These are phyloP conservation scores for Erynnis tages DNA, from an alignment of 2,888 invertebrate species.

Conservation along the genomic window DNA sequence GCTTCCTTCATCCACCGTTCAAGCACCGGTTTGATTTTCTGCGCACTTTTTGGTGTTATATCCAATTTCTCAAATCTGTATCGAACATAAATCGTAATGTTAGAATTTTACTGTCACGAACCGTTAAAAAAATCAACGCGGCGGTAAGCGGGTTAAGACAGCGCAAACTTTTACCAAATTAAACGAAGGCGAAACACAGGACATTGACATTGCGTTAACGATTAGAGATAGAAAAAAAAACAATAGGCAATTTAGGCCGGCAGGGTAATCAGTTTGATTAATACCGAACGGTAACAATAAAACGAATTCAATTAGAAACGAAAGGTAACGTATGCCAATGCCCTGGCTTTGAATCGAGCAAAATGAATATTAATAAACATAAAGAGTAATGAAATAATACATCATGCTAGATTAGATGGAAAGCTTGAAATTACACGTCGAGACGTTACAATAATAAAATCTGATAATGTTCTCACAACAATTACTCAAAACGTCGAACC, in stretches of 20 bases:
- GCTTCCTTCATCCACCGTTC: slow-evolving; percentile 99
- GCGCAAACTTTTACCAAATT: slow-evolving; percentile 50
- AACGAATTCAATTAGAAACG: slow-evolving; percentile 78
- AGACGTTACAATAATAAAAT: slow-evolving; percentile 69
- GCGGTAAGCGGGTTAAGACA: slow-evolving; percentile 35
- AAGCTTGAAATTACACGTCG: slow-evolving; percentile 71
- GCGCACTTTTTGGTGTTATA: slow-evolving; percentile 99
- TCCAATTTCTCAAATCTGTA: slow-evolving; percentile 99
- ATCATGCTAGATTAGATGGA: slow-evolving; percentile 80
- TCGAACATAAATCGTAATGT: slow-evolving; percentile 79
- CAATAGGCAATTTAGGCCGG: slow-evolving; percentile 78
- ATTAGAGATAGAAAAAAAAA: slow-evolving; percentile 68
- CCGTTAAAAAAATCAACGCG: slow-evolving; percentile 50
- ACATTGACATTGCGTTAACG: slow-evolving; percentile 84
- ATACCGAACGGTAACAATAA: slow-evolving; percentile 77
- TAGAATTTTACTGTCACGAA: slow-evolving; percentile 68
- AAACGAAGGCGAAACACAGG: slow-evolving; percentile 81
- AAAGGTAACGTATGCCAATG: slow-evolving; percentile 89
- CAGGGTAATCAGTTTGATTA: slow-evolving; percentile 80
- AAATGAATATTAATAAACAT: slow-evolving; percentile 68
- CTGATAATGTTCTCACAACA: slow-evolving; percentile 73
- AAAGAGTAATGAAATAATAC: slow-evolving; percentile 76
- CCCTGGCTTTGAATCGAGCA: slow-evolving; percentile 89
- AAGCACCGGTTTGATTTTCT: slow-evolving; percentile 99
- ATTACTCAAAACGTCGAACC: slow-evolving; percentile 67